phyloP scores from a whole-genome alignment of 1,140 invertebrate species.

The Drosophila kanapiae region DNA sequence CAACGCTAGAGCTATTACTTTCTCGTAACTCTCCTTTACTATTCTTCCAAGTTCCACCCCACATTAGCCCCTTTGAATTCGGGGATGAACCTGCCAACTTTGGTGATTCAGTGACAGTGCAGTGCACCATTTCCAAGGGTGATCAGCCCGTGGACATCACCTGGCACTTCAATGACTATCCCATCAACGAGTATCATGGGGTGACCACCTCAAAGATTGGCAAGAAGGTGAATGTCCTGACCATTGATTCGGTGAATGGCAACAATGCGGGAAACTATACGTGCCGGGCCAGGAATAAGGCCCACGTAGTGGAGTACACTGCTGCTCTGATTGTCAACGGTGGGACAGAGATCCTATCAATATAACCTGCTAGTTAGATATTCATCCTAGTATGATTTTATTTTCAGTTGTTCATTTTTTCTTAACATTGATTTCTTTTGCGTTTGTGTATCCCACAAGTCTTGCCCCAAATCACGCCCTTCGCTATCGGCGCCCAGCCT shows the following conservation, averaged over 20 bases:
- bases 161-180: slow-evolving; percentile 89
- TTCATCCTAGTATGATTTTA: not conserved
- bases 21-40: not conserved
- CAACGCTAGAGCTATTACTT: not conserved
- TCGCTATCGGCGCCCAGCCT: slow-evolving; percentile 88
- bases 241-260: slow-evolving; percentile 90
- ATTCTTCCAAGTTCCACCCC: slow-evolving; percentile 86
- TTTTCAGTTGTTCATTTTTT: slow-evolving; percentile 30
- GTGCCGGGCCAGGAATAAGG: slow-evolving; percentile 91
- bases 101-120: slow-evolving; percentile 89
- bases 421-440: slow-evolving; percentile 4
- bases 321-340: slow-evolving; percentile 91
- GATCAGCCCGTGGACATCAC: slow-evolving; percentile 89
- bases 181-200: slow-evolving; percentile 88
- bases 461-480: slow-evolving; percentile 88
- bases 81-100: slow-evolving; percentile 89
- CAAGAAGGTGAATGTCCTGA: slow-evolving; percentile 91
- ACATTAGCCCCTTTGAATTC: slow-evolving; percentile 89
- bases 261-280: slow-evolving; percentile 92
- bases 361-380: slow-evolving; percentile 20
- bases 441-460: slow-evolving; percentile 84
- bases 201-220: slow-evolving; percentile 90
- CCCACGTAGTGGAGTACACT: slow-evolving; percentile 89
- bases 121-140: slow-evolving; percentile 90
- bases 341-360: slow-evolving; percentile 85